A percentile compares a stretch with the other conserved stretches of the same genome.
These are phyloP conservation scores for Drosophila ogumai DNA, from an alignment of 1,140 invertebrate genomes.

Conservation along the genomic window DNA sequence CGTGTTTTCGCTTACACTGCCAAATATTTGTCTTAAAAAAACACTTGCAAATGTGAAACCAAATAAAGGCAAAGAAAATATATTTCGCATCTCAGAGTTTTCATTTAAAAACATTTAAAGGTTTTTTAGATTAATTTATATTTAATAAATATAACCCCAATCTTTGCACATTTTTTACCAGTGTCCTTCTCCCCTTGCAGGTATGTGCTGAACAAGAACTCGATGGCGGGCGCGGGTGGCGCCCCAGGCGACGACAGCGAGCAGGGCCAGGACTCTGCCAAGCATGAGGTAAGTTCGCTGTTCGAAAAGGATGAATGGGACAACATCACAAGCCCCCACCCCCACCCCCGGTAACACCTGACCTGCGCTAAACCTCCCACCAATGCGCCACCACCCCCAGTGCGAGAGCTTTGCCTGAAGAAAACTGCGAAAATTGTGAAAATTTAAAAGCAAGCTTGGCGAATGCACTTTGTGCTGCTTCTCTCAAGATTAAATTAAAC, in stretches of 20 bases:
- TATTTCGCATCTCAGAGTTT: not conserved
- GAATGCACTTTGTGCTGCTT: conserved; percentile 21
- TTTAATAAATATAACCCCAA: too few relatives aligned
- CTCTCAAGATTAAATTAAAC: conserved; percentile 37
- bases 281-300: conserved; percentile 68
- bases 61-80: not conserved
- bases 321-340: not conserved
- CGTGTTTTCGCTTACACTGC: conserved; percentile 7
- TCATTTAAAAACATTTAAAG: too few relatives aligned
- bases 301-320: conserved; percentile 8
- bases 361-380: not conserved
- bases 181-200: conserved; percentile 27
- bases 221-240: conserved; percentile 30
- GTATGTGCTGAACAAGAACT: conserved; percentile 65
- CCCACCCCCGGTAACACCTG: not conserved
- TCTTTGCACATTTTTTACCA: not conserved
- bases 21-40: not conserved
- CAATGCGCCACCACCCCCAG: not conserved
- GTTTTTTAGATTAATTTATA: too few relatives aligned
- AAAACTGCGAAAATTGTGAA: conserved; percentile 36
- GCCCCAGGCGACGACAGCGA: conserved; percentile 70
- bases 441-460: conserved; percentile 46
- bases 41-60: too few relatives aligned
- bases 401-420: not conserved
- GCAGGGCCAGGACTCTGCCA: conserved; percentile 65